These are phyloP conservation scores for Artibeus lituratus DNA, from an alignment of 2,797 vertebrate genomes.

Conservation along the genomic window DNA sequence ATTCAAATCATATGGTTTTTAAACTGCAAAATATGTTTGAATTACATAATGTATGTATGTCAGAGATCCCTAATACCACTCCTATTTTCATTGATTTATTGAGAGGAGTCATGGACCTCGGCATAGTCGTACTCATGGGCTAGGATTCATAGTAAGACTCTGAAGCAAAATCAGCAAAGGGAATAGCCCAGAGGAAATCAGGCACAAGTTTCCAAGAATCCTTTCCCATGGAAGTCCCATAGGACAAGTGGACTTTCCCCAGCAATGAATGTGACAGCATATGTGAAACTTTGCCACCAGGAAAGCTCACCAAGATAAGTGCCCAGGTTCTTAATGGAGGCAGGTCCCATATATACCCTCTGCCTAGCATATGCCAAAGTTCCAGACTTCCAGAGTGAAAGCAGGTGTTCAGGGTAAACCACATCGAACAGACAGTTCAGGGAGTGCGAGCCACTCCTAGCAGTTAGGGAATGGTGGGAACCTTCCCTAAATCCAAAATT, in stretches of 20 bases:
- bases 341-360: not conserved
- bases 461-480: not conserved
- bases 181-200: not conserved
- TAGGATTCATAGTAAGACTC: not conserved
- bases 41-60: not conserved
- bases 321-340: not conserved
- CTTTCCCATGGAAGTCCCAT: not conserved
- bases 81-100: not conserved
- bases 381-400: not conserved
- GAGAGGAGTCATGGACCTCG: not conserved
- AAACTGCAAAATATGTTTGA: not conserved
- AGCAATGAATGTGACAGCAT: not conserved
- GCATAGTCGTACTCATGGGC: not conserved
- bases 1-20: not conserved
- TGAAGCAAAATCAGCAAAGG: constrained; percentile 4
- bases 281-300: not conserved
- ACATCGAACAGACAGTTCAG: not conserved
- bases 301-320: not conserved
- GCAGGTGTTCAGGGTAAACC: not conserved
- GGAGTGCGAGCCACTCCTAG: not conserved
- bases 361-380: not conserved
- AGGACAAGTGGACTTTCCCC: not conserved
- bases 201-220: not conserved
- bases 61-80: not conserved
- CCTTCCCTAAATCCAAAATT: not conserved